Base-by-base conservation (phyloP, 1,140 invertebrate genomes). In the Epicauta chinensis region DNA sequence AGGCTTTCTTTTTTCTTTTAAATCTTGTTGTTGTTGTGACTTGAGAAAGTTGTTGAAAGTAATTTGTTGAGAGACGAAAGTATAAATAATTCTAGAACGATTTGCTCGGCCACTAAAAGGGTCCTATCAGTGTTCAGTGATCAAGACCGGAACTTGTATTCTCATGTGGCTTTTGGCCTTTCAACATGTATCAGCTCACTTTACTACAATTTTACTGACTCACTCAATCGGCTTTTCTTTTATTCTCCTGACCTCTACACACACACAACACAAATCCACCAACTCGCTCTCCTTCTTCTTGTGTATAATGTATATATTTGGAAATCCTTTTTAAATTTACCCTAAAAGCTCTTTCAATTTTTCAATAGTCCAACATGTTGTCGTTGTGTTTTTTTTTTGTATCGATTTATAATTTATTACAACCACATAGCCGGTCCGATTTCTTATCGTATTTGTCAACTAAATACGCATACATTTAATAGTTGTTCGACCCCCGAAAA, bases 341-440 rank as follows among this genome's bases (percentile, higher is more conserved):
- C 60, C 53, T 62, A 62, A 62, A 62, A 62, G 62, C 62, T 54
- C 53, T 64, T 52, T 64, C 62, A 60, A 62, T 60, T 56, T 62
- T 64, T 64, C 62, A 64, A 60, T 53, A 55, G 50, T 12, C 36
- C 16, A 30, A 29, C 46, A 36, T 23, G 4, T 23, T 23, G 4
- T 23, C 23, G 23, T 23, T 5, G 23, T 7, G n/a, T n/a, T n/a
- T n/a, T n/a, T n/a, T 23, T 23, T 5, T 23, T 7, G 23, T 23
- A 23, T 23, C 23, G 23, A 23, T 23, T 23, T 23, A 23, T 23
- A 23, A 23, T 23, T 23, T 23, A 23, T 23, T 5, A 23, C 23
- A 23, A 23, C 7, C 23, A 23, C 4, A 23, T 23, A 23, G 4
- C 4, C 23, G 23, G 23, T n/a, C n/a, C n/a, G n/a, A n/a, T n/a